Conservation (phyloP, 2,888 invertebrate genomes). For the Arctia plantaginis region DNA sequence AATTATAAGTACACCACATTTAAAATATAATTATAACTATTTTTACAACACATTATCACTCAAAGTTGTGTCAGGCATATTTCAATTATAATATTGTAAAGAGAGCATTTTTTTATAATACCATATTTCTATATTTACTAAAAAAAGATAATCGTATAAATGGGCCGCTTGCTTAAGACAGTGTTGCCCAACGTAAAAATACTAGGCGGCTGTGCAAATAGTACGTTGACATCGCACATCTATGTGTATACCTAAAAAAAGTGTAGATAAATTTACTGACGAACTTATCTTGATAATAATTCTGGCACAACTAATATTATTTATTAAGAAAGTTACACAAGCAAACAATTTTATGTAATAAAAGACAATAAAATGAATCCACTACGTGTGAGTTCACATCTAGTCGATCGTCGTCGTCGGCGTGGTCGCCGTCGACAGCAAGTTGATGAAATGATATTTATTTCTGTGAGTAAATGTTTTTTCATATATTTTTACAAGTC, state of each 20-base stretch:
- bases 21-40: constrained; percentile 37
- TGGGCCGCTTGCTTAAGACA: neutral
- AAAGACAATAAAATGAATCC: neutral
- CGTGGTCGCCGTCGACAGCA: too few relatives aligned
- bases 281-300: constrained; percentile 10
- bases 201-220: neutral
- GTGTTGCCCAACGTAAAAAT: neutral
- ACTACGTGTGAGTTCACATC: too few relatives aligned
- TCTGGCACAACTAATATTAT: constrained; percentile 26
- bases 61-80: constrained; percentile 21
- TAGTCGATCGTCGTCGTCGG: too few relatives aligned
- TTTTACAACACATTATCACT: constrained; percentile 48
- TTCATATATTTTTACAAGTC: too few relatives aligned
- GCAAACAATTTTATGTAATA: neutral
- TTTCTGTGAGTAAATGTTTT: too few relatives aligned
- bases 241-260: neutral
- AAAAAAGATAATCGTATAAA: neutral
- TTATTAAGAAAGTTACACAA: constrained; percentile 4
- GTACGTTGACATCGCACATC: neutral
- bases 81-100: constrained; percentile 8
- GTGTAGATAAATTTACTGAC: neutral
- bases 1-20: constrained; percentile 38
- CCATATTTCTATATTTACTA: neutral
- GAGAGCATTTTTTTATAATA: constrained; percentile 16
- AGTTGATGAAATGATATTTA: too few relatives aligned